Conservation (phyloP, 1,140 invertebrate species). For the Doryteuthis pealeii region DNA sequence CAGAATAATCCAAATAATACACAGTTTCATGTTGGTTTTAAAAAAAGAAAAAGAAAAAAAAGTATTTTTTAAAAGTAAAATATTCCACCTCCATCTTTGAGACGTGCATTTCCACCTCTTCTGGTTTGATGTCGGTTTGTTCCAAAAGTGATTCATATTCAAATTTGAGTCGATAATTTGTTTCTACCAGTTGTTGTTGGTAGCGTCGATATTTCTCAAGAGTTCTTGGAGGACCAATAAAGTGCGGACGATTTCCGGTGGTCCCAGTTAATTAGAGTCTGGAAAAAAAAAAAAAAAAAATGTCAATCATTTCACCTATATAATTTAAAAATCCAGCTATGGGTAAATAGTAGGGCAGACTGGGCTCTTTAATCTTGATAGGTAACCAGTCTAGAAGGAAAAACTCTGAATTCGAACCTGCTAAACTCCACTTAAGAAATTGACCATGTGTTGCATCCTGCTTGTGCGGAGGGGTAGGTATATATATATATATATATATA, state of each 20-base stretch:
- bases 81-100: conserved; percentile 30
- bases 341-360: too few species aligned
- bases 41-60: too few species aligned
- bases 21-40: too few species aligned
- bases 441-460: too few species aligned
- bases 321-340: too few species aligned
- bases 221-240: conserved; percentile 45
- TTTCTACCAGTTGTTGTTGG: conserved; percentile 41
- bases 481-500: neutral
- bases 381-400: too few species aligned
- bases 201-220: conserved; percentile 40
- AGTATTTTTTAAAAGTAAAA: too few species aligned
- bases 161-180: conserved; percentile 46
- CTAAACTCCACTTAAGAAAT: too few species aligned
- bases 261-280: conserved; percentile 48
- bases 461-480: too few species aligned
- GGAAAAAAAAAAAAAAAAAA: conserved; percentile 15
- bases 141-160: conserved; percentile 51
- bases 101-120: conserved; percentile 51
- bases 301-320: neutral
- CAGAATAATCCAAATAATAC: too few species aligned
- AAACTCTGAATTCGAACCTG: too few species aligned
- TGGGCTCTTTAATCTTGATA: too few species aligned
- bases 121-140: conserved; percentile 36
- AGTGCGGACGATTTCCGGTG: conserved; percentile 34